Evolutionary conservation across 1,140 invertebrate species (phyloP).

Genomic region (Diorhabda carinulata): DNA sequence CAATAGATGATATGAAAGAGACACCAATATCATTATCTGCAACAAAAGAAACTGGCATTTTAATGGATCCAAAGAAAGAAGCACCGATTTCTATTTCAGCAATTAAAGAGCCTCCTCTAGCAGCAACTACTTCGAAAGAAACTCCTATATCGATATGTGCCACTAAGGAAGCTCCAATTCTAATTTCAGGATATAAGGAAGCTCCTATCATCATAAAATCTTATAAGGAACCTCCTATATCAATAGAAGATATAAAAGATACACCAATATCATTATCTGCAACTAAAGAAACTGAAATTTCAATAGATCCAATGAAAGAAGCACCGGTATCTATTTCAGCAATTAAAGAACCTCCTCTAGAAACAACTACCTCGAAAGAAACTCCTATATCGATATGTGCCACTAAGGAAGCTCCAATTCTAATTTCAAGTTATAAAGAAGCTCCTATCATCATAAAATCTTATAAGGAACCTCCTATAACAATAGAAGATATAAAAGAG

Average conservation of each 20-base stretch:
- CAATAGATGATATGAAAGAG: too few species aligned
- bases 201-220: neutral
- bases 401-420: neutral
- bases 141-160: neutral
- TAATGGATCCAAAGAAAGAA: neutral
- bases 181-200: neutral
- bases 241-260: neutral
- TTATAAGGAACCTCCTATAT: neutral
- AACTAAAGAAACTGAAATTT: neutral
- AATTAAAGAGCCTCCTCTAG: neutral
- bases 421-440: neutral
- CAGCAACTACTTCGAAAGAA: slow-evolving; percentile 3
- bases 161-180: neutral
- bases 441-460: neutral
- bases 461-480: neutral
- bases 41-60: too few species aligned
- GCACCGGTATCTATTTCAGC: neutral
- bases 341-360: neutral
- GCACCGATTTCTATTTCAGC: neutral
- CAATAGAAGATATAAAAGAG: neutral
- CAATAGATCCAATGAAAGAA: neutral
- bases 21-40: too few species aligned
- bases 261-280: slow-evolving; percentile 1
- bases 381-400: neutral
- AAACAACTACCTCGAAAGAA: neutral